Evolutionary conservation across 2,888 invertebrate genomes (phyloP).

Genomic region (Ceramica pisi): DNA sequence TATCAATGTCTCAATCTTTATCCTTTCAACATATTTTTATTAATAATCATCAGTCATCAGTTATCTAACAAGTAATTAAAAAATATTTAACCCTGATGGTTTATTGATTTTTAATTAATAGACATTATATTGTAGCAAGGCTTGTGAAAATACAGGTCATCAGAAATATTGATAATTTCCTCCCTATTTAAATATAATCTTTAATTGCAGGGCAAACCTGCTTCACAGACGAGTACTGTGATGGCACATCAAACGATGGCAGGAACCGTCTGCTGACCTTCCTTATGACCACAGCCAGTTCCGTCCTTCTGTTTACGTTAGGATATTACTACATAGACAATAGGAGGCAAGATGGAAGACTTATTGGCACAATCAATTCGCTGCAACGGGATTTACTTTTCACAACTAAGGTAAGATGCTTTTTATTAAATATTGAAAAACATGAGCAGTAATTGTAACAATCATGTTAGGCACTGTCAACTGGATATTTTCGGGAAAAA

Average conservation of each 20-base stretch:
- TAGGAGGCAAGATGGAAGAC: conserved; percentile 92
- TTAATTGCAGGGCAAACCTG: conserved; percentile 80
- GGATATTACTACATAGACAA: conserved; percentile 95
- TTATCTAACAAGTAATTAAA: conserved; percentile 6
- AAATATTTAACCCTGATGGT: conserved; percentile 6
- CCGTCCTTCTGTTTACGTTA: conserved; percentile 93
- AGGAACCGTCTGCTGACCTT: conserved; percentile 90
- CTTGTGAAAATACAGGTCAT: too few relatives aligned
- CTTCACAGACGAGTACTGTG: conserved; percentile 84
- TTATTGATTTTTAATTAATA: conserved; percentile 16
- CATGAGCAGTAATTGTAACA: neutral
- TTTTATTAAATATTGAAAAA: neutral
- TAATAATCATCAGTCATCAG: neutral
- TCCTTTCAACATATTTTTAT: neutral
- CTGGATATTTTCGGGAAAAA: neutral
- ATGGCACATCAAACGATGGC: conserved; percentile 79
- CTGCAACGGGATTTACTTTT: conserved; percentile 87
- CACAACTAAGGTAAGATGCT: conserved; percentile 86
- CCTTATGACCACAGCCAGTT: conserved; percentile 92
- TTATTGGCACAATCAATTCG: conserved; percentile 92
- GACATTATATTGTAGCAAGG: too few relatives aligned
- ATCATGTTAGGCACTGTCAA: neutral
- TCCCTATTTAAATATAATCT: neutral
- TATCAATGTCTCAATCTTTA: conserved; percentile 6
- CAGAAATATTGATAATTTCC: neutral